Base-by-base conservation (phyloP, 2,888 invertebrate genomes). In the Rhaphigaster nebulosa region DNA sequence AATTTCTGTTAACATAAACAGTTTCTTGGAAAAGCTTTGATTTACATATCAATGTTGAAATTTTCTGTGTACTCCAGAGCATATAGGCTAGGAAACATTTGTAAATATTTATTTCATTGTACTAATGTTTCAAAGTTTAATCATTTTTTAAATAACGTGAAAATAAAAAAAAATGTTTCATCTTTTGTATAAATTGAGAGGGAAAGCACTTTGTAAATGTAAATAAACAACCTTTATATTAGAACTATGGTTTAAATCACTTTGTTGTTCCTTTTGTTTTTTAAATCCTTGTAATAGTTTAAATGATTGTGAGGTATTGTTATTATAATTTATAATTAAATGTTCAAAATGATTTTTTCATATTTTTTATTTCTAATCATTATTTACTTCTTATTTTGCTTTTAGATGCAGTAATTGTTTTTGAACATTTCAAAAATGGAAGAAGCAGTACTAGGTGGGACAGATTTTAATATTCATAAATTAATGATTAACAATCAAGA, bases 401-500 rank as follows among this genome's bases (percentile, higher is more conserved):
- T 76, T 50, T 89, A 76, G 76, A 60, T 65, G 45, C 45, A 29
- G 65, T 90, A 41, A 50, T 56, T 45, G 52, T 10, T 34, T 70
- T 29, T 45, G 80, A 34, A 76, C 52, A 34, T 56, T 89, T 45
- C 34, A 54, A 50, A 65, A 1, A 89, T 65, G 70, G 70, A 65
- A 50, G 65, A 56, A 70, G 87, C 90, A 23, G 90, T 80, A 45
- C 41, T 90, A 41, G 65, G 56, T 6, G 56, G 87, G 0, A 56
- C 87, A 23, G 87, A 90, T 90, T 87, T 90, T 34, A 90, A 90
- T 52, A 41, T 90, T 20, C 65, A 87, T 29, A 90, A 87, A 56
- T 70, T 90, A 29, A 60, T 90, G 87, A 56, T 56, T 34, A 87
- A 87, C 60, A 90, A 60, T 65, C 87, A 90, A 70, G 87, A 87